Evolutionary conservation across 2,888 invertebrate genomes (phyloP).

Genomic region (Vanessa cardui): DNA sequence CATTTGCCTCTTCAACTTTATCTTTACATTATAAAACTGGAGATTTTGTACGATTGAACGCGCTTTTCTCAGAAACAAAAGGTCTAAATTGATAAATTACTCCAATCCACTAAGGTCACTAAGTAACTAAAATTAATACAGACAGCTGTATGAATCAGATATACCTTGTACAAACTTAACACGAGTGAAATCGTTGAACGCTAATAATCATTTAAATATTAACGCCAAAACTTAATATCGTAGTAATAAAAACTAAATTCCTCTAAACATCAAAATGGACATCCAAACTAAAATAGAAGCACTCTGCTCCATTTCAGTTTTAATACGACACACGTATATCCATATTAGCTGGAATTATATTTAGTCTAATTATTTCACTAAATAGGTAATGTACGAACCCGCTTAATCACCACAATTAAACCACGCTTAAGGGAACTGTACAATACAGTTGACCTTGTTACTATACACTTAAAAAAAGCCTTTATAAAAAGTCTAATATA

Average conservation of each 20-base stretch:
- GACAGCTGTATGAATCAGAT: too few species aligned
- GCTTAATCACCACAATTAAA: slow-evolving; percentile 26
- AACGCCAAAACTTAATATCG: background rate
- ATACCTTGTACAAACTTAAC: too few species aligned
- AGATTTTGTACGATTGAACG: too few species aligned
- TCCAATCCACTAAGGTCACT: too few species aligned
- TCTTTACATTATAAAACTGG: too few species aligned
- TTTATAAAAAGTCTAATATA: too few species aligned
- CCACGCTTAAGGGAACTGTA: slow-evolving; percentile 15
- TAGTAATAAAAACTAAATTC: background rate
- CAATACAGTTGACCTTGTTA: slow-evolving; percentile 2
- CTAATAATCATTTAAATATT: background rate
- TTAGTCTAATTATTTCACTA: slow-evolving; percentile 25
- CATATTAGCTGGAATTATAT: slow-evolving; percentile 24
- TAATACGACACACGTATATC: slow-evolving; percentile 6
- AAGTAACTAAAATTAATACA: too few species aligned
- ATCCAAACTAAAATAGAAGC: background rate
- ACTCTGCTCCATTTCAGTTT: slow-evolving; percentile 15
- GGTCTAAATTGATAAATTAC: too few species aligned
- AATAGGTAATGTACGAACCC: slow-evolving; percentile 13
- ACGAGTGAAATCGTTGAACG: too few species aligned
- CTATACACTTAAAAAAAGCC: background rate
- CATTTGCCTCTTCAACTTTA: background rate
- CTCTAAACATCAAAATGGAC: background rate
- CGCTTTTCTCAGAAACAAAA: too few species aligned